A percentile compares a stretch with the other conserved stretches of the same genome.
phyloP scores from a whole-genome alignment of 2,888 invertebrate species.

The Athalia cordata region DNA sequence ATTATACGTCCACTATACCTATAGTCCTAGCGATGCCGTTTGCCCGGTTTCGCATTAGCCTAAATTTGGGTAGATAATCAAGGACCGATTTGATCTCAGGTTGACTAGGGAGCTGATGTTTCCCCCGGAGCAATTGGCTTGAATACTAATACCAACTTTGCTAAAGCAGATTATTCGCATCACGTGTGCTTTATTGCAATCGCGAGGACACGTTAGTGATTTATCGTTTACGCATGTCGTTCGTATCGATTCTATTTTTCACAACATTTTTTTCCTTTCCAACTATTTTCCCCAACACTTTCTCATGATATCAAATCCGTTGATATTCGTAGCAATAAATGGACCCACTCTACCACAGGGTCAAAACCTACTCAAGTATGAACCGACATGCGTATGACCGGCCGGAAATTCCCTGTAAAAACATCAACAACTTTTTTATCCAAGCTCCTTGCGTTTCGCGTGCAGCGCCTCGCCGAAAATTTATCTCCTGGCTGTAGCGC shows the following conservation, averaged over 20 bases:
- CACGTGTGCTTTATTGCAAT: background rate
- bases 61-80: slow-evolving; percentile 41
- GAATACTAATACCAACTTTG: slow-evolving; percentile 22
- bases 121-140: slow-evolving; percentile 27
- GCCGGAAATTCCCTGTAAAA: slow-evolving; percentile 9
- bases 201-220: background rate
- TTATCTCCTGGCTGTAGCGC: background rate
- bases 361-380: slow-evolving; percentile 13
- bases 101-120: slow-evolving; percentile 23
- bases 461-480: slow-evolving; percentile 8
- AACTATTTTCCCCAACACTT: background rate
- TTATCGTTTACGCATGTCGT: slow-evolving; percentile 29
- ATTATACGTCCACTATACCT: too few species aligned
- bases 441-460: slow-evolving; percentile 20
- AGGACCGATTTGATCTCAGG: slow-evolving; percentile 37
- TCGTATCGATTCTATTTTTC: slow-evolving; percentile 19
- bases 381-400: background rate
- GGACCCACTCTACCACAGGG: background rate
- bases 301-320: slow-evolving; percentile 12
- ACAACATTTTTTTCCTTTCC: background rate
- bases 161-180: slow-evolving; percentile 11
- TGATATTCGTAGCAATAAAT: slow-evolving; percentile 2
- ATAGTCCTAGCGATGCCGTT: background rate
- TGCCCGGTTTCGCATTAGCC: slow-evolving; percentile 35
- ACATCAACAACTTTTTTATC: slow-evolving; percentile 33